Conservation (phyloP, 92 coral and sea anemone genomes). For the Nematostella vectensis region DNA sequence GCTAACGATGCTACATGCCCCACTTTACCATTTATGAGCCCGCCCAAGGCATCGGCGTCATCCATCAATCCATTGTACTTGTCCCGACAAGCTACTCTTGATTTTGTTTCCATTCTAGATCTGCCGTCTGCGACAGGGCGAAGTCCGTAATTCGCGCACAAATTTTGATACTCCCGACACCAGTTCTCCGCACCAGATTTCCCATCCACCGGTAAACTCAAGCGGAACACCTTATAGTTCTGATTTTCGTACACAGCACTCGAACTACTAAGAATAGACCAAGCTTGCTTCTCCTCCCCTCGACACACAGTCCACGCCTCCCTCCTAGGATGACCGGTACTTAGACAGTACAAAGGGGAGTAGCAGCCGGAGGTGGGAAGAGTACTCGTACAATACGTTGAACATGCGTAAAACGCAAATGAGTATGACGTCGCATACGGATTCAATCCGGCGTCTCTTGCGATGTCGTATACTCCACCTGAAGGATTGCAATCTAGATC, state of each 20-base stretch:
- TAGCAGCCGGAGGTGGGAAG: constrained; percentile 3
- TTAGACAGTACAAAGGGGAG: background rate
- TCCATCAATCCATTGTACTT: constrained; percentile 26
- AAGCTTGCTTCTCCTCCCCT: constrained; percentile 6
- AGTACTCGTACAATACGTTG: constrained; percentile 13
- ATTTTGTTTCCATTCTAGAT: constrained; percentile 2
- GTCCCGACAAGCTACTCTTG: constrained; percentile 16
- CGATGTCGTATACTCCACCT: background rate
- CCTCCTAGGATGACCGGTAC: background rate
- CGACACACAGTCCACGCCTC: constrained; percentile 24
- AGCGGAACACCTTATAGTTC: constrained; percentile 21
- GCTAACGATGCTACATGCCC: constrained; percentile 18
- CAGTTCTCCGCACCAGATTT: constrained; percentile 37
- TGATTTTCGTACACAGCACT: constrained; percentile 8
- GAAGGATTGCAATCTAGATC: constrained; percentile 7
- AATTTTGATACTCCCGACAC: constrained; percentile 40
- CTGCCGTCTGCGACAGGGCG: constrained; percentile 36
- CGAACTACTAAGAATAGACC: background rate
- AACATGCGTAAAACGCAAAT: constrained; percentile 11
- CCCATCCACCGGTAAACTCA: constrained; percentile 34
- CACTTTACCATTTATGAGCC: constrained; percentile 19
- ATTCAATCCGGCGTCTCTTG: constrained; percentile 1
- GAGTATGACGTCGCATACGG: constrained; percentile 1
- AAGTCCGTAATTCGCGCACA: constrained; percentile 23
- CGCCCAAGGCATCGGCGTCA: constrained; percentile 19